A percentile compares a stretch with the other conserved stretches of the same genome.
Conservation (phyloP, 2,888 invertebrate species). For the Sinotaia quadrata region DNA sequence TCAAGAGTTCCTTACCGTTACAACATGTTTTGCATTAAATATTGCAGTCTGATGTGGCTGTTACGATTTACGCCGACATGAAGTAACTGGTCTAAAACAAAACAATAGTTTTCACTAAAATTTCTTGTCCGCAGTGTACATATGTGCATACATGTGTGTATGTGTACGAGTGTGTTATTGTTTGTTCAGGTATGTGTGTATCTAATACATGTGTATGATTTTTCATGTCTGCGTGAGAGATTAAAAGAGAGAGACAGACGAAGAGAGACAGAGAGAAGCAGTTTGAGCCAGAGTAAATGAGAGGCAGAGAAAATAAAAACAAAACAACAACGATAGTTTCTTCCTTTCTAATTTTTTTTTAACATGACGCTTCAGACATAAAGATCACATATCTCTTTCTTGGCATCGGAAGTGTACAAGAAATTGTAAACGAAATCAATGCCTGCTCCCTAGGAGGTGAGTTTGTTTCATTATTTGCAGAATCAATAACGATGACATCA, state of each 20-base stretch:
- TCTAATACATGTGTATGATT: neutral
- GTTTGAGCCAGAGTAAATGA: neutral
- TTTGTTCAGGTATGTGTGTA: neutral
- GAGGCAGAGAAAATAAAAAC: neutral
- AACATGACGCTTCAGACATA: no score
- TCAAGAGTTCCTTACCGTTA: no score
- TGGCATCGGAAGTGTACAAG: constrained; percentile 19
- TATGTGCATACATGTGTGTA: neutral
- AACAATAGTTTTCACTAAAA: no score
- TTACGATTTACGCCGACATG: no score
- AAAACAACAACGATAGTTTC: no score
- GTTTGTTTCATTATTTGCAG: constrained; percentile 17
- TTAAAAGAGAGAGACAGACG: no score
- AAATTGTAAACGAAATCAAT: constrained; percentile 22
- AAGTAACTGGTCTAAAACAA: no score
- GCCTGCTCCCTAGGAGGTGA: neutral
- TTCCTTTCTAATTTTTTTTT: no score
- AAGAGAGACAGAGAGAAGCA: neutral
- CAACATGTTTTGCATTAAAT: no score
- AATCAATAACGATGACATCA: constrained; percentile 14
- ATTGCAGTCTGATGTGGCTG: no score
- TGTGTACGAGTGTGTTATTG: neutral
- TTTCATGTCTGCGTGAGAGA: no score
- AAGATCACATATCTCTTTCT: no score
- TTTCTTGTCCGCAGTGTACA: neutral